phyloP scores from a whole-genome alignment of 2,888 invertebrate species.

The Diplolepis rosae region DNA sequence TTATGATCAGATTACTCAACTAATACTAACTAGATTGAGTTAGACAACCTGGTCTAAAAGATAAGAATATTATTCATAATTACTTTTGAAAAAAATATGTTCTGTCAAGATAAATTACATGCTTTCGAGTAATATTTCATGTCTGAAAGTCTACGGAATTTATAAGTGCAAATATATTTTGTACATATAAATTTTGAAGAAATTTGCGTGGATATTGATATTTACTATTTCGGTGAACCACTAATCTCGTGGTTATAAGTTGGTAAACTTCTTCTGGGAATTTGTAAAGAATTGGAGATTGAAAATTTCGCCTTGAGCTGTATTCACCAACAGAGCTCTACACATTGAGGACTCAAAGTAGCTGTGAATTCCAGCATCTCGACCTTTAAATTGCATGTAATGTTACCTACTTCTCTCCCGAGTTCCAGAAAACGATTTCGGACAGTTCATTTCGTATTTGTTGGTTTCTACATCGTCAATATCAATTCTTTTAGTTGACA shows the following conservation, averaged over 20 bases:
- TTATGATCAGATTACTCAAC: too few relatives aligned
- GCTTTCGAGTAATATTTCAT: too few relatives aligned
- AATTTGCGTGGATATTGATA: background rate
- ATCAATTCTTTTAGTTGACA: background rate
- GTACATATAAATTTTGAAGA: background rate
- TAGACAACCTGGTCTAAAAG: too few relatives aligned
- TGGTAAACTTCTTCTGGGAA: background rate
- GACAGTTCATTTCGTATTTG: background rate
- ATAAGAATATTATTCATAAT: too few relatives aligned
- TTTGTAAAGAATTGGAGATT: conserved; percentile 12
- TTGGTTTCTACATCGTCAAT: background rate
- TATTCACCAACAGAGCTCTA: background rate
- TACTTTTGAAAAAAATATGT: too few relatives aligned
- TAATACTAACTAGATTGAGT: too few relatives aligned
- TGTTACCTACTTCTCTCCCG: background rate
- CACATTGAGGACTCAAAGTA: background rate
- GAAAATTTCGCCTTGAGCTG: conserved; percentile 20
- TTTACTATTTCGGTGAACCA: background rate
- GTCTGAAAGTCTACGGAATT: background rate
- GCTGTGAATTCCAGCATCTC: conserved; percentile 9
- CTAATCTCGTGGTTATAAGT: background rate
- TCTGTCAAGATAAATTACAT: too few relatives aligned
- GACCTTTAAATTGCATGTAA: conserved; percentile 14
- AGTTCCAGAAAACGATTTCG: background rate
- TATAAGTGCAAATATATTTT: background rate